phyloP scores from a whole-genome alignment of 2,888 invertebrate genomes.

The Syrphus vitripennis region DNA sequence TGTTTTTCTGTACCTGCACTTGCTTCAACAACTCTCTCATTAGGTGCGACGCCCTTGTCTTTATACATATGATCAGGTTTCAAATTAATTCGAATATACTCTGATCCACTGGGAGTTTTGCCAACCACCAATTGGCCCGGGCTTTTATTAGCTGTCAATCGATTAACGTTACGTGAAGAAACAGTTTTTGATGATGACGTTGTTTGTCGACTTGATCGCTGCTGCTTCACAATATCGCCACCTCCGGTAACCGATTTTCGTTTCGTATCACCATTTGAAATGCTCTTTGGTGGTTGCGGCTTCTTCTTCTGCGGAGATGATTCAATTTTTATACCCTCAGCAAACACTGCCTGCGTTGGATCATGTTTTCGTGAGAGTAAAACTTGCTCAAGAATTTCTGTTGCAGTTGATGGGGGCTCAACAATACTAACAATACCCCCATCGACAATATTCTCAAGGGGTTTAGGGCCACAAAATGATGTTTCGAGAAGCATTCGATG shows the following conservation, averaged over 20 bases:
- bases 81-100: slow-evolving; percentile 86
- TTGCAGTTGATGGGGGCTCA: slow-evolving; percentile 82
- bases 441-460: slow-evolving; percentile 83
- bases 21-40: slow-evolving; percentile 78
- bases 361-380: slow-evolving; percentile 85
- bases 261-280: slow-evolving; percentile 76
- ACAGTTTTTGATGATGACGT: slow-evolving; percentile 42
- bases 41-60: slow-evolving; percentile 82
- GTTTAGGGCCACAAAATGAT: slow-evolving; percentile 93
- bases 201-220: slow-evolving; percentile 38
- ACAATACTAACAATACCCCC: slow-evolving; percentile 82
- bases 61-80: slow-evolving; percentile 89
- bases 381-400: slow-evolving; percentile 83
- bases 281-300: slow-evolving; percentile 74
- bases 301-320: slow-evolving; percentile 76
- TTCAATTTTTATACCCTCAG: slow-evolving; percentile 84
- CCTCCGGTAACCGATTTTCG: slow-evolving; percentile 35
- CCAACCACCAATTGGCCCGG: slow-evolving; percentile 80
- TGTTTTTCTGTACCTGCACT: slow-evolving; percentile 76
- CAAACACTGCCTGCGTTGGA: slow-evolving; percentile 85
- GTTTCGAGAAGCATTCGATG: slow-evolving; percentile 95
- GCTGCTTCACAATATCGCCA: slow-evolving; percentile 22
- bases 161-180: slow-evolving; percentile 23
- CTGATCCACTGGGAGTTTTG: slow-evolving; percentile 80
- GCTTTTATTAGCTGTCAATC: slow-evolving; percentile 74